Evolutionary conservation across 1,140 invertebrate genomes (phyloP).

Genomic region (Parapsyche elsis): DNA sequence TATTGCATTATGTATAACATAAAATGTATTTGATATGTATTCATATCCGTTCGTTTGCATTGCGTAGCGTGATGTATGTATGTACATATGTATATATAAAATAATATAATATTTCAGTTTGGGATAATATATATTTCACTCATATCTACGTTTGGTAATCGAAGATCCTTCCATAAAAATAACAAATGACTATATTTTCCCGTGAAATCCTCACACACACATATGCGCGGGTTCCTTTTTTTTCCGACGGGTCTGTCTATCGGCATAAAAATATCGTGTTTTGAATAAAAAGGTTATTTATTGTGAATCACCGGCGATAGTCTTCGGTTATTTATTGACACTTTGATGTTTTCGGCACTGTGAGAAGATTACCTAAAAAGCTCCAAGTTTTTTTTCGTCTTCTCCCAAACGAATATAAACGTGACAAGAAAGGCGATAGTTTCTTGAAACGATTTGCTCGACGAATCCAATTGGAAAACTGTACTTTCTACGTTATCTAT

Average conservation of each 20-base stretch:
- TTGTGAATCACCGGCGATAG: conserved; percentile 41
- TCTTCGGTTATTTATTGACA: conserved; percentile 49
- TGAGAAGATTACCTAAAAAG: conserved; percentile 38
- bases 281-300: conserved; percentile 50
- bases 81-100: neutral
- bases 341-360: conserved; percentile 44
- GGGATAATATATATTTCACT: conserved; percentile 48
- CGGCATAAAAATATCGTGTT: conserved; percentile 43
- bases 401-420: neutral
- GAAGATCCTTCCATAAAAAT: conserved; percentile 50
- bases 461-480: conserved; percentile 9
- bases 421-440: conserved; percentile 23
- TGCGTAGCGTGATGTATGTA: too few species aligned
- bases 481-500: too few species aligned
- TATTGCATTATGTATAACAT: neutral
- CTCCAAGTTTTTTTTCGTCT: conserved; percentile 15
- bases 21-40: neutral
- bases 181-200: conserved; percentile 51
- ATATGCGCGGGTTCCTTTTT: conserved; percentile 17
- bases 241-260: conserved; percentile 25
- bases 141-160: conserved; percentile 48
- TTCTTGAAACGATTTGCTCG: neutral
- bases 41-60: neutral
- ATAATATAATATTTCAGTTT: conserved; percentile 47
- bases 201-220: conserved; percentile 19